A percentile compares a stretch with the other conserved stretches of the same genome.
phyloP scores from a whole-genome alignment of 1,140 invertebrate genomes.

The Zophobas morio region DNA sequence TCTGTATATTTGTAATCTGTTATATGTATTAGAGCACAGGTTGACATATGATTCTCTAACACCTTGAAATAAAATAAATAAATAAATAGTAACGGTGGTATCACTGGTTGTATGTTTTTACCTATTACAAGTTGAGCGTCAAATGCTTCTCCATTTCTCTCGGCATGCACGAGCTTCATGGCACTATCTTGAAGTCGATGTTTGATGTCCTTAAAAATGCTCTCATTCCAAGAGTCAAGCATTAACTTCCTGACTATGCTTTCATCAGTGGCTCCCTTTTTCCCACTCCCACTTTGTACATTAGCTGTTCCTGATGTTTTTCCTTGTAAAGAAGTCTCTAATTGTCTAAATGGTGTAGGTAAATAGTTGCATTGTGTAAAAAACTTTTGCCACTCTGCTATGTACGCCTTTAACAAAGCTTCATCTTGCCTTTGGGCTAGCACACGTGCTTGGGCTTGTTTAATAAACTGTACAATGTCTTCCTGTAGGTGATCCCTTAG shows the following conservation, averaged over 20 bases:
- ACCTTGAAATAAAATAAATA: slow-evolving; percentile 65
- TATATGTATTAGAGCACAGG: slow-evolving; percentile 93
- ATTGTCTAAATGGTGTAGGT: slow-evolving; percentile 94
- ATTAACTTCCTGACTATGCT: slow-evolving; percentile 94
- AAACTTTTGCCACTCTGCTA: slow-evolving; percentile 97
- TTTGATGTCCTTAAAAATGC: slow-evolving; percentile 97
- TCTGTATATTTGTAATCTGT: slow-evolving; percentile 95
- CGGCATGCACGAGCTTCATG: slow-evolving; percentile 96
- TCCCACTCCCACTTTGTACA: slow-evolving; percentile 61
- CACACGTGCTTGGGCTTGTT: slow-evolving; percentile 92
- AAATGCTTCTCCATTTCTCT: slow-evolving; percentile 97
- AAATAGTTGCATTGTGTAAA: slow-evolving; percentile 98
- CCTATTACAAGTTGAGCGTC: slow-evolving; percentile 98
- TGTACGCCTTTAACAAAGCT: slow-evolving; percentile 95
- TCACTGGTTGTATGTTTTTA: slow-evolving; percentile 32
- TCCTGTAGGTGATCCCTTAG: slow-evolving; percentile 90
- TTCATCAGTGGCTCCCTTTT: slow-evolving; percentile 80
- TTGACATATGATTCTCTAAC: slow-evolving; percentile 79
- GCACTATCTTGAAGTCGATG: slow-evolving; percentile 95
- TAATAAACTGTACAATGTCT: slow-evolving; percentile 96
- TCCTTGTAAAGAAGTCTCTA: slow-evolving; percentile 81
- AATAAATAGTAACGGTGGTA: too few species aligned
- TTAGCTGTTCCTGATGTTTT: slow-evolving; percentile 73
- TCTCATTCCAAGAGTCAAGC: slow-evolving; percentile 98
- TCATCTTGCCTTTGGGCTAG: slow-evolving; percentile 94